Evolutionary conservation across 53 echinoderm and acorn worm species (phyloP), one percentile per base, ranked within the genome.

Genomic region (Luidia sarsii): DNA sequence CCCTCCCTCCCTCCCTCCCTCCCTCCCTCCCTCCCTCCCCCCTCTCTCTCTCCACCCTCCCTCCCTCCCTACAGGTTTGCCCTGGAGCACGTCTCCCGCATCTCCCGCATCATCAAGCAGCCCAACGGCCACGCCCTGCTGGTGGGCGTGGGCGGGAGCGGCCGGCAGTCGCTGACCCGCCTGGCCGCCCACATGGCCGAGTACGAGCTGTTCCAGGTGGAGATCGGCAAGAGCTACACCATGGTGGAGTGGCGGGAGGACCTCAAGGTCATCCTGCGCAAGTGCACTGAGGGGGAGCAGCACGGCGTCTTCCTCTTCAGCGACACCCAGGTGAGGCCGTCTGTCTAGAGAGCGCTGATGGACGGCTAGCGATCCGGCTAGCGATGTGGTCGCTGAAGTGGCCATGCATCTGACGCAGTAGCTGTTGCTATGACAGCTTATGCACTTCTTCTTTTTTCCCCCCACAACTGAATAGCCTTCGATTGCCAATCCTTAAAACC

Each of bases 231-330:
- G 84, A 96, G 93, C 55, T 96, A 96, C 84, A 93, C 93, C 64
- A 88, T 80, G 65, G 57, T 82, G 16, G 96, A 96, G 30, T 96
- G 96, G 96, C 82, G 82, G 46, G 96, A 96, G 64, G 96, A 96
- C 39, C 82, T 96, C 37, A 96, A 96, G 64, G 65, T 87, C 29
- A 96, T 96, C 63, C 70, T 96, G 50, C 85, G 96, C 43, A 96
- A 96, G 35, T 93, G 93, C 5, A 96, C 96, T 1, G 93, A 96
- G 36, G 90, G 93, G 52, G 96, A 94, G 29, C 96, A 96, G 70
- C 96, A 96, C 67, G 96, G 96, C n/a, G 96, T 96, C 3, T 96
- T 96, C 87, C 73, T 96, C n/a, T 96, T 96, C 71, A 90, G 90
- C 54, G 96, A 96, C 67, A 96, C 96, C 13, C 96, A 96, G 93